Evolutionary conservation across 2,797 vertebrate species (phyloP).

Genomic region (Ptychobarbus kaznakovi): DNA sequence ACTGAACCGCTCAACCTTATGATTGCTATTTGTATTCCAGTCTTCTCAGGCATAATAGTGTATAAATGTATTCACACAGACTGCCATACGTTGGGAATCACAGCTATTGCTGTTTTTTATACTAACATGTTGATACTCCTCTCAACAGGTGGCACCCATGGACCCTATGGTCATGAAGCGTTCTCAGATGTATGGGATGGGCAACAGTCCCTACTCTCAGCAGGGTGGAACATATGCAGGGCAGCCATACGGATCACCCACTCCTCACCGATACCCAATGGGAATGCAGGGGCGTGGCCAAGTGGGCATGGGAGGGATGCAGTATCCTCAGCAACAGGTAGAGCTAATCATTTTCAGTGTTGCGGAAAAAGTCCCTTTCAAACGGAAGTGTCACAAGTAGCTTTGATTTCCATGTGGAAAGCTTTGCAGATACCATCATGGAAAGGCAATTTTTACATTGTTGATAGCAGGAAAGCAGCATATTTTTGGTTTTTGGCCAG

Average conservation of each 20-base stretch:
- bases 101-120: neutral
- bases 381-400: neutral
- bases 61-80: constrained; percentile 18
- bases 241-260: constrained; percentile 84
- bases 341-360: neutral
- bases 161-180: constrained; percentile 94
- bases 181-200: constrained; percentile 88
- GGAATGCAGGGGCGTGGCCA: constrained; percentile 86
- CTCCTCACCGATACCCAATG: constrained; percentile 88
- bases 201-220: constrained; percentile 86
- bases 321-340: constrained; percentile 94
- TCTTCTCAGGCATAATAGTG: constrained; percentile 26
- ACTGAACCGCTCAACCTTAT: constrained; percentile 22
- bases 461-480: neutral
- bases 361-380: neutral
- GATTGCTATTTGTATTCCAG: constrained; percentile 31
- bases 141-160: constrained; percentile 84
- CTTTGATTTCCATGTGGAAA: constrained; percentile 5
- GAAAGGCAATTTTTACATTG: neutral
- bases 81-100: neutral
- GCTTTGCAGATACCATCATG: neutral
- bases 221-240: constrained; percentile 84
- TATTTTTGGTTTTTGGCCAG: neutral
- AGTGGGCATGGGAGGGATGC: constrained; percentile 86
- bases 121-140: constrained; percentile 14